Evolutionary conservation across 2,888 invertebrate species (phyloP).

Genomic region (Hyalella azteca): DNA sequence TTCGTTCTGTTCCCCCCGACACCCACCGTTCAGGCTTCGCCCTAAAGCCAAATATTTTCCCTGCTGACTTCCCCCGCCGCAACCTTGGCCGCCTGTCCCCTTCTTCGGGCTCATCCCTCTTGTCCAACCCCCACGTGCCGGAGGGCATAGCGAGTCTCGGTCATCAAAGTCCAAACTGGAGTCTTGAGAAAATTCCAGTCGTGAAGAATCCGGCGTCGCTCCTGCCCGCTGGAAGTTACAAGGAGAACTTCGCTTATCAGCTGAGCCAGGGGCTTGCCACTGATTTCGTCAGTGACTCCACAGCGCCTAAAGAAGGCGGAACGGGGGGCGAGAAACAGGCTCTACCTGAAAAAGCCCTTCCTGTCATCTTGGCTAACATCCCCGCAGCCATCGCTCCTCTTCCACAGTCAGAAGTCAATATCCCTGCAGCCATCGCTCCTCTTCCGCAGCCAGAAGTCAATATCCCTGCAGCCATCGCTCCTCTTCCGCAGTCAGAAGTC

Average conservation of each 20-base stretch:
- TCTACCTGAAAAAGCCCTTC: no score
- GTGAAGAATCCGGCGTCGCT: not conserved
- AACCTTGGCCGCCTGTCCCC: not conserved
- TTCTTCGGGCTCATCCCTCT: no score
- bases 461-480: constrained; percentile 10
- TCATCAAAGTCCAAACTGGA: no score
- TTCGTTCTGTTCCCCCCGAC: no score
- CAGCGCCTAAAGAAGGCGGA: no score
- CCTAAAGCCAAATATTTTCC: no score
- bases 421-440: not conserved
- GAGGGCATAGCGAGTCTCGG: not conserved
- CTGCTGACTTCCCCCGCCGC: not conserved
- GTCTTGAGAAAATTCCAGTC: not conserved
- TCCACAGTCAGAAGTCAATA: not conserved
- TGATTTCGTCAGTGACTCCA: no score
- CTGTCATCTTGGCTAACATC: no score
- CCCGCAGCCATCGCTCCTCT: not conserved
- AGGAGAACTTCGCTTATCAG: not conserved
- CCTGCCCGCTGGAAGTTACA: constrained; percentile 5
- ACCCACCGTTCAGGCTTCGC: no score
- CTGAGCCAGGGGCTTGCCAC: not conserved
- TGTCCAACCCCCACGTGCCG: constrained; percentile 28
- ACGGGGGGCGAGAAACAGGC: no score
- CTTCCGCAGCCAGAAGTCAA: not conserved
- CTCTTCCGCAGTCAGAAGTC: not conserved